phyloP scores from a whole-genome alignment of 2,113 vertebrate species.

The Tamias sibiricus region DNA sequence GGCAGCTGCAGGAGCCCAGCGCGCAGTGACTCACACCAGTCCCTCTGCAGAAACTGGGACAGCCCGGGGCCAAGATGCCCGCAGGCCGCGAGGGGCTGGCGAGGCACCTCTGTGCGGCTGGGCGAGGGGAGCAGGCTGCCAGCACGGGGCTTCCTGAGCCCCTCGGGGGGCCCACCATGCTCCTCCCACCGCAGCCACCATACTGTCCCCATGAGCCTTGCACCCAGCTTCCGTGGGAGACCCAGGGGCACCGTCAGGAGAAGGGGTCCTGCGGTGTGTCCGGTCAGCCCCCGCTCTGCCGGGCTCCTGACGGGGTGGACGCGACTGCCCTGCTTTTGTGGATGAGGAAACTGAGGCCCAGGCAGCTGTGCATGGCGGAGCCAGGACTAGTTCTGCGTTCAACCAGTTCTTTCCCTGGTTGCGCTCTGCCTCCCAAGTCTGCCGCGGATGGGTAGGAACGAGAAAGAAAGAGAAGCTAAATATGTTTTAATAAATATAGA shows the following conservation, averaged over 20 bases:
- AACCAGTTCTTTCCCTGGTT: neutral
- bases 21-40: neutral
- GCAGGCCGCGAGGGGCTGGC: slow-evolving; percentile 21
- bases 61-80: slow-evolving; percentile 38
- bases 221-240: neutral
- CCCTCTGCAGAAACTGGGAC: slow-evolving; percentile 73
- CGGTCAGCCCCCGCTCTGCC: neutral
- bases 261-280: neutral
- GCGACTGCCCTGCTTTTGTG: neutral
- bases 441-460: neutral
- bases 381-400: neutral
- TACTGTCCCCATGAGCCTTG: fast-evolving
- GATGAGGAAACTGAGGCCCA: slow-evolving; percentile 22
- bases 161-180: neutral
- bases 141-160: neutral
- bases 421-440: neutral
- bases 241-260: neutral
- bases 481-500: slow-evolving; percentile 63
- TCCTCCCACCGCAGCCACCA: neutral
- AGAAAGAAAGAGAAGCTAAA: slow-evolving; percentile 46
- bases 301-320: neutral
- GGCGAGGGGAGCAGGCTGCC: slow-evolving; percentile 2
- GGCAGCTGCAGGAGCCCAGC: slow-evolving; percentile 70
- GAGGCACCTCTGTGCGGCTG: neutral
- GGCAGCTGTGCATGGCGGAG: neutral